Conservation (phyloP, 2,797 vertebrate species). For the Adelosebastes latens region DNA sequence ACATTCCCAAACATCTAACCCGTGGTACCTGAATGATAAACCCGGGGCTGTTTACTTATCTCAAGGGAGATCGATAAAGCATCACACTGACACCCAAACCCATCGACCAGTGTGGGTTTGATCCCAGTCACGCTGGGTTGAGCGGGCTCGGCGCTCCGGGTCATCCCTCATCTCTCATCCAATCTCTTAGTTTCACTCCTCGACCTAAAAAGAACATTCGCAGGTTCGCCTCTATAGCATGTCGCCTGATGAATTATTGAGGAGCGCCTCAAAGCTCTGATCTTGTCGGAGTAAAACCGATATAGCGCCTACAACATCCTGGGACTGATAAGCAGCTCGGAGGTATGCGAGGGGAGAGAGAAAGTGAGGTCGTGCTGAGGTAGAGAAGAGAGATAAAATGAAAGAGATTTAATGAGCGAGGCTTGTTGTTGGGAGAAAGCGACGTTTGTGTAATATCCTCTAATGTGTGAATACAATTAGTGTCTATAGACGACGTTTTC, state of each 20-base stretch:
- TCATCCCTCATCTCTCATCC: slow-evolving; percentile 46
- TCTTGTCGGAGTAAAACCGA: slow-evolving; percentile 62
- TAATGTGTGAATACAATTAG: slow-evolving; percentile 6
- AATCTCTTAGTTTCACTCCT: slow-evolving; percentile 36
- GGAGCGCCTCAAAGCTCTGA: slow-evolving; percentile 61
- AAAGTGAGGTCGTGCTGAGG: slow-evolving; percentile 35
- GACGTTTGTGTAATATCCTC: background rate
- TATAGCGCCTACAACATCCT: slow-evolving; percentile 52
- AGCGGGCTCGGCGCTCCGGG: background rate
- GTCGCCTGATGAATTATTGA: slow-evolving; percentile 71
- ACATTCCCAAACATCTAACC: background rate
- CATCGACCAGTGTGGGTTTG: slow-evolving; percentile 4
- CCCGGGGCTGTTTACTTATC: slow-evolving; percentile 12
- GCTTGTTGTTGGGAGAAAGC: background rate
- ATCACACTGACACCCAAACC: slow-evolving; percentile 29
- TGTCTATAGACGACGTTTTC: background rate
- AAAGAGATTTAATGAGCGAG: slow-evolving; percentile 29
- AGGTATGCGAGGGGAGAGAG: slow-evolving; percentile 30
- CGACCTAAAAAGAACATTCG: slow-evolving; percentile 47
- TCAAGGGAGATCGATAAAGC: slow-evolving; percentile 30
- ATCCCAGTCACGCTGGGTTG: slow-evolving; percentile 9
- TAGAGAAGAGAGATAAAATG: slow-evolving; percentile 28
- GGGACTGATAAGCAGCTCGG: slow-evolving; percentile 59
- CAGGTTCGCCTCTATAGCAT: slow-evolving; percentile 42
- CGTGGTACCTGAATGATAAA: background rate